A percentile compares a stretch with the other conserved stretches of the same genome.
Conservation (phyloP, 2,888 invertebrate genomes). For the Steinernema hermaphroditum region DNA sequence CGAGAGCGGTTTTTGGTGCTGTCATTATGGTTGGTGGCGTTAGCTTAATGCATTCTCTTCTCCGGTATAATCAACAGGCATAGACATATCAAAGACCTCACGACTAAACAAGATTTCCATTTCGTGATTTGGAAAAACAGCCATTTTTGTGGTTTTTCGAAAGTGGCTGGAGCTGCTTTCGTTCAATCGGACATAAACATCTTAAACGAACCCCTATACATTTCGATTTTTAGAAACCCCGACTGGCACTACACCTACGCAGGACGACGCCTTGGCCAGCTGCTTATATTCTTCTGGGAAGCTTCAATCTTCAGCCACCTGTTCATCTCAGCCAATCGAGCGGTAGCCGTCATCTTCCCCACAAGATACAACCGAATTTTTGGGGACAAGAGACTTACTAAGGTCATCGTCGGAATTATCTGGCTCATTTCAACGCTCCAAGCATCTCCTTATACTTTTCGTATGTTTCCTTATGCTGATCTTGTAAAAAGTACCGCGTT, state of each 20-base stretch:
- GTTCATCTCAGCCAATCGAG: conserved; percentile 3
- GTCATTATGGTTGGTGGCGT: too few relatives aligned
- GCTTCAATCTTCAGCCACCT: neutral
- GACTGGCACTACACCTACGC: neutral
- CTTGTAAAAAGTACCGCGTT: too few relatives aligned
- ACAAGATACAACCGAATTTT: neutral
- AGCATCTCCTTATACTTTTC: neutral
- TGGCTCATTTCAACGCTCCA: neutral
- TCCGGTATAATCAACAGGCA: too few relatives aligned
- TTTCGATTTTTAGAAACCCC: neutral
- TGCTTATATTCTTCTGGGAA: conserved; percentile 6
- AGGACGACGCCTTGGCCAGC: neutral
- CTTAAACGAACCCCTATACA: too few relatives aligned
- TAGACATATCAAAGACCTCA: too few relatives aligned
- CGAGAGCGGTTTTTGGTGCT: too few relatives aligned
- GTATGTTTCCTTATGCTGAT: neutral
- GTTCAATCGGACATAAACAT: too few relatives aligned
- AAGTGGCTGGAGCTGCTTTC: too few relatives aligned
- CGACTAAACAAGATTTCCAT: too few relatives aligned
- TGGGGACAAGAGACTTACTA: neutral
- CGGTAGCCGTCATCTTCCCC: neutral
- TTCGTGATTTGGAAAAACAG: too few relatives aligned
- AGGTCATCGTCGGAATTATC: neutral
- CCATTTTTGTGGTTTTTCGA: too few relatives aligned
- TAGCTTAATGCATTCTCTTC: too few relatives aligned